Evolutionary conservation across 64 coral and sea anemone species (phyloP).

Genomic region (Stylophora pistillata): DNA sequence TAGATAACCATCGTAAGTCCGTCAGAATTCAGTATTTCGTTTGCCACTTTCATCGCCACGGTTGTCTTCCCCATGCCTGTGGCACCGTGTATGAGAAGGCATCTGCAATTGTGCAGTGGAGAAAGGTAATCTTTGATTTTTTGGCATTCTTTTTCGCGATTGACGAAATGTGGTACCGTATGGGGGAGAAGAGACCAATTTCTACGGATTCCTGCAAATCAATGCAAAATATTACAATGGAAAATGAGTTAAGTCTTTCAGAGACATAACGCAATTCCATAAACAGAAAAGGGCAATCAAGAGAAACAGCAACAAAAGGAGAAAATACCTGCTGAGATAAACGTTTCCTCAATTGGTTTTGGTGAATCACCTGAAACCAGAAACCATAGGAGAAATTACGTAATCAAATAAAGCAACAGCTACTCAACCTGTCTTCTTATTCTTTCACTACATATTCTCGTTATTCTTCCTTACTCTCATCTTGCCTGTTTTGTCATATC

Average conservation of each 20-base stretch:
- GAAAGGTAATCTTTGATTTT: not conserved
- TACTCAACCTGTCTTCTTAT: too few relatives aligned
- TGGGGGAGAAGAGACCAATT: not conserved
- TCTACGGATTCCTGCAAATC: not conserved
- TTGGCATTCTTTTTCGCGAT: not conserved
- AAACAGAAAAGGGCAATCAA: too few relatives aligned
- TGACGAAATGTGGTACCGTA: slow-evolving; percentile 16
- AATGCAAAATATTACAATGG: not conserved
- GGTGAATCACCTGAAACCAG: too few relatives aligned
- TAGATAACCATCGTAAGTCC: not conserved
- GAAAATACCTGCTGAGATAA: too few relatives aligned
- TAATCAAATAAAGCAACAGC: too few relatives aligned
- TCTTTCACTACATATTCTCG: too few relatives aligned
- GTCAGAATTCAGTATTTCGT: not conserved
- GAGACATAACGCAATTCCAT: too few relatives aligned
- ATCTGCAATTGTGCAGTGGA: slow-evolving; percentile 1
- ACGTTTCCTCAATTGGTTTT: too few relatives aligned
- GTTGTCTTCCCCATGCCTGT: slow-evolving; percentile 12
- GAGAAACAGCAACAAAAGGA: too few relatives aligned
- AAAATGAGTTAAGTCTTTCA: not conserved
- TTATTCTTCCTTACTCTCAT: too few relatives aligned
- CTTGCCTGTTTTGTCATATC: too few relatives aligned
- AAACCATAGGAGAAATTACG: too few relatives aligned
- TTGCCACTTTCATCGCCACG: not conserved
- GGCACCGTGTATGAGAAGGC: not conserved